Base-by-base conservation (phyloP, 2,113 vertebrate species). In the Lethenteron camtschaticum region DNA sequence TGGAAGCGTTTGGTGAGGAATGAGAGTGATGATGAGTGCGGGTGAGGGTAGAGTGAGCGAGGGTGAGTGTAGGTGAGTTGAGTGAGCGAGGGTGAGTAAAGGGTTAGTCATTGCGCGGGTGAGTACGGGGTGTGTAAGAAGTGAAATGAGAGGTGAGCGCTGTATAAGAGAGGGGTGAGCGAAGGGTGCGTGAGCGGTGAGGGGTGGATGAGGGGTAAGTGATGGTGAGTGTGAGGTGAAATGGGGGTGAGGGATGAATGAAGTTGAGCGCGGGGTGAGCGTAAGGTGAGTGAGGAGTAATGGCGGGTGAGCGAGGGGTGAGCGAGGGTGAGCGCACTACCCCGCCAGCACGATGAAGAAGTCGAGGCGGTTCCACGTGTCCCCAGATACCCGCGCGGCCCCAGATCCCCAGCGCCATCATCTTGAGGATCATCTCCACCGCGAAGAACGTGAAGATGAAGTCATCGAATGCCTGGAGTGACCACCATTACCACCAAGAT, bases 401-500 rank as follows among this genome's bases (percentile, higher is more conserved):
- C 69, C 95, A 95, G 78, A 96, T 96, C 71, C 94, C 94, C 78
- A 99, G 80, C 1, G 94, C 94, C 1, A 99, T 84, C 94, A 99
- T 99, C 80, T 99, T 99, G 75, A 95, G 81, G 6, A 99, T 86
- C 94, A 99, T 99, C 82, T 99, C 94, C 78, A 99, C 85, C 0
- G 94, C 94, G 55, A 99, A 99, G 83, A 99, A 99, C 58, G 90
- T 90, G 78, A 99, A 99, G 84, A 96, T 99, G 82, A 96, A 99
- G 81, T 99, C 87, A 9, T 99, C 94, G 3, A 99, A 96, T 76
- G 87, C 85, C 94, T 96, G 79, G 56, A 66, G 18, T 55, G 78
- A 59, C 74, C 55, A 77, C 73, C 75, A 59, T n/a, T 41, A 5
- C 41, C 41, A 41, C 41, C 41, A 41, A 41, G 41, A 41, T 41